Evolutionary conservation across 1,140 invertebrate genomes (phyloP), one percentile per base, ranked within the genome.

Genomic region (Hycleus cichorii): DNA sequence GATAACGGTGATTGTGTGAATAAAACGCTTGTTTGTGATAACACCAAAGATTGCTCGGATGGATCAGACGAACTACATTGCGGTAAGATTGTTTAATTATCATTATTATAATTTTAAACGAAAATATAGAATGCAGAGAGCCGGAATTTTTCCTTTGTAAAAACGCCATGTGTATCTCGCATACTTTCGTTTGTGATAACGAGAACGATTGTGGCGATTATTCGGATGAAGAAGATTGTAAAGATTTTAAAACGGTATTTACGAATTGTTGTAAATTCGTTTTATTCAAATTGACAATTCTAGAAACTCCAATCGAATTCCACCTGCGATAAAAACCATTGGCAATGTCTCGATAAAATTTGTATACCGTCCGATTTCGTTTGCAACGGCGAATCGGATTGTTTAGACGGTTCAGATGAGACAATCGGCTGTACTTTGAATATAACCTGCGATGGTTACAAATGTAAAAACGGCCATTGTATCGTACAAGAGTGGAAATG

Each of bases 51-150:
- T 67, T 91, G 89, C 68, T 64, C 69, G 4, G 79, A 83, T 70
- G 80, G 78, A 42, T 81, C 80, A 44, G 89, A 91, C 71, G 89
- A 91, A 70, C 63, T 77, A 60, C 75, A 79, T 57, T 88, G 86
- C 71, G 66, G 76, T 76, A 64, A 64, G 59, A 59, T 4, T 32
- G 2, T 32, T 52, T 12, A 71, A 63, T 44, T 43, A 39, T 11
- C 10, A 47, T 32, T 2, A 18, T 18, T 18, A 18, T 18, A 18
- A 18, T 18, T 18, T 8, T n/a, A 49, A 25, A 18, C 26, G 0
- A 61, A 51, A 62, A 51, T 51, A n/a, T 59, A 49, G 56, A 57
- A 54, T 53, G 65, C 64, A 8, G 47, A 69, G 69, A 70, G 48
- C 65, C 70, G 1, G 39, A 50, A 7, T 72, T 63, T 57, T 69